These are phyloP conservation scores for Capreolus pygargus DNA, from an alignment of 2,113 vertebrate genomes.

Conservation along the genomic window DNA sequence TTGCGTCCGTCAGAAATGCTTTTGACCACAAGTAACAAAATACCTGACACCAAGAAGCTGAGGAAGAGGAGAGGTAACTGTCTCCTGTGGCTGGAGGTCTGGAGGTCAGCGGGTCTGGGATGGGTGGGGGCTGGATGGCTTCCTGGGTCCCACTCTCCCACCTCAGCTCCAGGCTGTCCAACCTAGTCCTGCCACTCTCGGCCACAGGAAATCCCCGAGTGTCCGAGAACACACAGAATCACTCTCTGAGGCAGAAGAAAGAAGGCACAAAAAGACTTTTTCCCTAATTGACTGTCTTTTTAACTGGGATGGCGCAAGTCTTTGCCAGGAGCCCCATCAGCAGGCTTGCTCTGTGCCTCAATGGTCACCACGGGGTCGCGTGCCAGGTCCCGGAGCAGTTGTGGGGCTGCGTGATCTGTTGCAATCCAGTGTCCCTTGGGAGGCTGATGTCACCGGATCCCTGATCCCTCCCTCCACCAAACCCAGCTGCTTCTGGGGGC, in stretches of 20 bases:
- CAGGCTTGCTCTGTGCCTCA: background rate
- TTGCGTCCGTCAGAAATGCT: rapidly evolving
- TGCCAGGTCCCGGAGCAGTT: background rate
- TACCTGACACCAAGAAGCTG: no score
- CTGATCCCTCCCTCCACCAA: background rate
- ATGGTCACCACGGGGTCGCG: background rate
- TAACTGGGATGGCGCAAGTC: background rate
- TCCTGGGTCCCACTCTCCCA: background rate
- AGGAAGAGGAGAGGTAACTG: background rate
- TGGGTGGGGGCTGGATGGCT: background rate
- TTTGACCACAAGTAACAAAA: background rate
- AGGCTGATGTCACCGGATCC: rapidly evolving
- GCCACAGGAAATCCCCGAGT: background rate
- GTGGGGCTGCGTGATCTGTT: background rate
- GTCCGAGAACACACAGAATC: background rate
- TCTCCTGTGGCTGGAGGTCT: rapidly evolving
- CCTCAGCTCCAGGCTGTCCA: background rate
- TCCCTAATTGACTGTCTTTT: background rate
- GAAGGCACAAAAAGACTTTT: background rate
- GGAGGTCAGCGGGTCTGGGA: rapidly evolving
- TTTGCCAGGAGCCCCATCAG: background rate
- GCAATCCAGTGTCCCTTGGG: background rate
- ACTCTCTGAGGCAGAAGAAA: no score
- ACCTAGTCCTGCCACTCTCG: background rate
- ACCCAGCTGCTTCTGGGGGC: background rate